phyloP scores from a whole-genome alignment of 2,888 invertebrate genomes.

The Rhimphoctona megacephalus region DNA sequence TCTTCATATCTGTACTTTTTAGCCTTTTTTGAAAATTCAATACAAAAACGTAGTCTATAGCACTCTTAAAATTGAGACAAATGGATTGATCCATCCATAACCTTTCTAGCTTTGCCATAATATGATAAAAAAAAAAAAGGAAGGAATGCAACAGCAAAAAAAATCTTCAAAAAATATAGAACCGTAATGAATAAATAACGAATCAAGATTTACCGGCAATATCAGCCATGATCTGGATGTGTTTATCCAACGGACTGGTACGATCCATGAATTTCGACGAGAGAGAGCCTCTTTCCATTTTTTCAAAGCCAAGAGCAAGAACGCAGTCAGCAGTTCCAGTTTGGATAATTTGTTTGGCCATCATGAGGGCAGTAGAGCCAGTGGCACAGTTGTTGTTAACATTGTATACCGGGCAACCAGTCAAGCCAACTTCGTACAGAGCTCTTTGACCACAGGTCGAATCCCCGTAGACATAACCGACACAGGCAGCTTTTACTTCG shows the following conservation, averaged over 20 bases:
- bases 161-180: not conserved
- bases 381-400: slow-evolving; percentile 99
- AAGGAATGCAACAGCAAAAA: not conserved
- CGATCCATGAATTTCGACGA: slow-evolving; percentile 91
- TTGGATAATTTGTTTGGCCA: slow-evolving; percentile 97
- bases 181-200: not conserved
- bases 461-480: slow-evolving; percentile 98
- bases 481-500: slow-evolving; percentile 94
- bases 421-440: slow-evolving; percentile 97
- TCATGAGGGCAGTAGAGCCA: slow-evolving; percentile 95
- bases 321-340: slow-evolving; percentile 95
- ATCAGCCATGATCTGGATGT: slow-evolving; percentile 94
- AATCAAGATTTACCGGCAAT: slow-evolving; percentile 87
- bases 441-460: slow-evolving; percentile 98
- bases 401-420: slow-evolving; percentile 98
- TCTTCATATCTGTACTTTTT: too few relatives aligned
- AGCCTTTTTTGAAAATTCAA: too few relatives aligned
- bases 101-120: too few relatives aligned
- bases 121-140: not conserved
- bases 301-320: slow-evolving; percentile 98
- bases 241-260: slow-evolving; percentile 95
- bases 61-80: too few relatives aligned
- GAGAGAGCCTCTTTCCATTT: slow-evolving; percentile 98
- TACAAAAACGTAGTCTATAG: too few relatives aligned
- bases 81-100: too few relatives aligned